Conservation (phyloP, 2,113 vertebrate species). For the Mus spicilegus region DNA sequence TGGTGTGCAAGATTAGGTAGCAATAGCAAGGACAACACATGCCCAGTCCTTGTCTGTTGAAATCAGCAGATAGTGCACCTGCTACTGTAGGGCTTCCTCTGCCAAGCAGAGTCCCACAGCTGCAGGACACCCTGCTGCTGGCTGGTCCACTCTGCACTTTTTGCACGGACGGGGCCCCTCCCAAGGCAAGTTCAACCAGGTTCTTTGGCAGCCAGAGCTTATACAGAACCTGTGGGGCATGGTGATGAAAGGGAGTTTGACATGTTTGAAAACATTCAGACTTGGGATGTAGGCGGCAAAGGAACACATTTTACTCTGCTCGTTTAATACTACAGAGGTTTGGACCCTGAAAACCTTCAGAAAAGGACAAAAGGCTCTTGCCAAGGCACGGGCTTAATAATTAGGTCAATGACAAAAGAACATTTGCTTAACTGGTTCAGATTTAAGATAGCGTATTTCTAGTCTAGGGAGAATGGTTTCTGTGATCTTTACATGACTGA, state of each 20-base stretch:
- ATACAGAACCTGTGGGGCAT: conserved; percentile 4
- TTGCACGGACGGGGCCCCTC: neutral
- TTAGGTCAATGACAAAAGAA: conserved; percentile 61
- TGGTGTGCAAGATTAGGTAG: neutral
- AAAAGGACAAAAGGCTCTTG: conserved; percentile 23
- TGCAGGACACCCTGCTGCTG: neutral
- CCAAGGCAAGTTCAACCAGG: conserved; percentile 64
- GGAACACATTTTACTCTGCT: conserved; percentile 80
- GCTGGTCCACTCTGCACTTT: neutral
- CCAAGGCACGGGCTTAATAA: conserved; percentile 58
- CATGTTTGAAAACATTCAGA: conserved; percentile 79
- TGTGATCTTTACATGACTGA: neutral
- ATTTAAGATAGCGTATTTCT: conserved; percentile 47
- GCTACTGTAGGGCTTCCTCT: accelerated
- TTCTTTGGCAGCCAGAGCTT: conserved; percentile 61
- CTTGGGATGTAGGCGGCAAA: conserved; percentile 76
- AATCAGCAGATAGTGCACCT: conserved; percentile 12
- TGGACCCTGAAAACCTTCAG: conserved; percentile 69
- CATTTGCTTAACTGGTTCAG: conserved; percentile 22
- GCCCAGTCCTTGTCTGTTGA: neutral
- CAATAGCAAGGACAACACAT: neutral
- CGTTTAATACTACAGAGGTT: conserved; percentile 66
- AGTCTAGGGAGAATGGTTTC: neutral
- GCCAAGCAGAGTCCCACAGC: conserved; percentile 1
- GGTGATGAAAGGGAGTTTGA: conserved; percentile 76